Evolutionary conservation across 2,797 vertebrate genomes (phyloP), one percentile per base, ranked within the genome.

Genomic region (Diceros bicornis): DNA sequence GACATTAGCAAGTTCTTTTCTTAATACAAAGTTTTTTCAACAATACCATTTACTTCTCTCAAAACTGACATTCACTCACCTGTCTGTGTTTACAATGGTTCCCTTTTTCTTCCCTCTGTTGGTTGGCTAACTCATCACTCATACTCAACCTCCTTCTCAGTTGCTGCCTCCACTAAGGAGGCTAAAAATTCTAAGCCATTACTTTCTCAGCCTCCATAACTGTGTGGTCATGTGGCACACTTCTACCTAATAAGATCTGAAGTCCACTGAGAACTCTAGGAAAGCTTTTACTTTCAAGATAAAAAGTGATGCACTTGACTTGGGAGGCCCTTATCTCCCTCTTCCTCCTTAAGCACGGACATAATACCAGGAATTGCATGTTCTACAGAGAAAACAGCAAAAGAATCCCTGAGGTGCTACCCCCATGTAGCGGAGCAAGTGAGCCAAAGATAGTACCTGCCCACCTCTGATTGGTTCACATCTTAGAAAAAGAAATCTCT

Each of bases 231-330:
- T 10, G 6, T 23, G 52, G 27, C 27, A 83, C 0, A 44, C 16
- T 37, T 59, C 10, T 57, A 55, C 7, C 34, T n/a, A 41, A 20
- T 17, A 64, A 74, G 21, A 47, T 9, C 72, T 10, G 32, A 87
- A 74, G 23, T 23, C 55, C 32, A n/a, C 44, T 85, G 29, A 88
- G 66, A 71, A 75, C 10, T 44, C 23, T n/a, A 27, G 18, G 34
- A 89, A 93, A 41, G 27, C 3, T 77, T 93, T 84, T 89, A 20
- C 23, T 77, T 95, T 85, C 59, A 55, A 68, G 50, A 61, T 55
- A 78, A 83, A 88, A 72, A 83, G 17, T 1, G 25, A 34, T 77
- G 10, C 4, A 86, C 6, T 77, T 77, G 37, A 23, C 1, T n/a
- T 41, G 3, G n/a, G 4, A 20, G 41, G 7, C 6, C 18, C 8